phyloP scores from a whole-genome alignment of 2,888 invertebrate species.

The Pedicia rivosa region DNA sequence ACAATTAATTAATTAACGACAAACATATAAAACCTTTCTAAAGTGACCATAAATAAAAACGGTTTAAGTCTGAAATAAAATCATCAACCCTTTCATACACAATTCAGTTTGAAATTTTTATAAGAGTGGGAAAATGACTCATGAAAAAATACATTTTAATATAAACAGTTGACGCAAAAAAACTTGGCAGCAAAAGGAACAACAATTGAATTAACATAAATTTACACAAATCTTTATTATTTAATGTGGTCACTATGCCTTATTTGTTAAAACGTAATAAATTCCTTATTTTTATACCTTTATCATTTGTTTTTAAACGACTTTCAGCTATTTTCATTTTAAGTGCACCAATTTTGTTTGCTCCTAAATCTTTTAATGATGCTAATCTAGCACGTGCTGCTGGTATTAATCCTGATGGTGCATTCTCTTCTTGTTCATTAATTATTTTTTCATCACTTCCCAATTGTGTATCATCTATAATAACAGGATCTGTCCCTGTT shows the following conservation, averaged over 20 bases:
- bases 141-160: no score
- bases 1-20: not conserved
- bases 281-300: not conserved
- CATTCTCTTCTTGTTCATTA: slow-evolving; percentile 13
- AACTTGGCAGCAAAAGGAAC: no score
- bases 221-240: no score
- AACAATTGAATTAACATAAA: no score
- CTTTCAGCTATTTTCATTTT: slow-evolving; percentile 42
- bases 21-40: not conserved
- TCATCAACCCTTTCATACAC: no score
- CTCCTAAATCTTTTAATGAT: slow-evolving; percentile 49
- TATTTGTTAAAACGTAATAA: no score
- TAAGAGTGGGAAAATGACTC: no score
- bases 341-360: slow-evolving; percentile 47
- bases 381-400: slow-evolving; percentile 39
- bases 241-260: no score
- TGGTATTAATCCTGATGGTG: slow-evolving; percentile 21
- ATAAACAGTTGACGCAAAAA: no score
- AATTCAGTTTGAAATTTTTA: no score
- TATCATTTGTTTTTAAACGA: slow-evolving; percentile 9
- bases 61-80: no score
- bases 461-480: not conserved
- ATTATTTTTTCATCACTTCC: not conserved
- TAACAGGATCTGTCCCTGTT: not conserved
- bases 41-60: no score